These are phyloP conservation scores for Corythornis cristatus DNA, from an alignment of 2,113 vertebrate genomes.

Conservation along the genomic window DNA sequence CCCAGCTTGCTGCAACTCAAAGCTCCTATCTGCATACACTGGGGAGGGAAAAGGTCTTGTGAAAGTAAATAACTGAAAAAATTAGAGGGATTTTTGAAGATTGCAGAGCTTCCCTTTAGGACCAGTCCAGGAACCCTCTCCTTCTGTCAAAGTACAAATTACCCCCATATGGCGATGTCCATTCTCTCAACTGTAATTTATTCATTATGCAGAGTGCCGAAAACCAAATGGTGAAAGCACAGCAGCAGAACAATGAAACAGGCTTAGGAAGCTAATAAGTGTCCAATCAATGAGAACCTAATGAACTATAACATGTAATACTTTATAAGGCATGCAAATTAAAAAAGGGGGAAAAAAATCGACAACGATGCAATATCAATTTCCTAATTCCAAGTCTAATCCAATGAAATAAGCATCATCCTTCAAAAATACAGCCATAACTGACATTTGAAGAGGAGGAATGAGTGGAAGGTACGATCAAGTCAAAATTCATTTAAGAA, in stretches of 20 bases:
- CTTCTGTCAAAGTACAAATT: slow-evolving; percentile 71
- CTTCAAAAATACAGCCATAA: background rate
- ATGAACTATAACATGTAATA: slow-evolving; percentile 43
- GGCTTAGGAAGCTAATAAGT: slow-evolving; percentile 37
- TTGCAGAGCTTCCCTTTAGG: slow-evolving; percentile 53
- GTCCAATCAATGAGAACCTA: slow-evolving; percentile 31
- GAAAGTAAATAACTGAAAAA: slow-evolving; percentile 75
- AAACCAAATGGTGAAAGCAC: slow-evolving; percentile 60
- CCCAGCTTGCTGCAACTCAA: slow-evolving; percentile 54
- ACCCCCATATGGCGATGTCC: slow-evolving; percentile 59
- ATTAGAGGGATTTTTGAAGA: slow-evolving; percentile 64
- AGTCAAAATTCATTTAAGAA: slow-evolving; percentile 1
- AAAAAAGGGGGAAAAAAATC: background rate
- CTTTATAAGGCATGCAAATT: slow-evolving; percentile 18
- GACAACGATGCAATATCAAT: background rate
- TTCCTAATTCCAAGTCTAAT: slow-evolving; percentile 9
- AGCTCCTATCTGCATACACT: slow-evolving; percentile 43
- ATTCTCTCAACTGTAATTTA: slow-evolving; percentile 70
- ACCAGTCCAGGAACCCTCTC: slow-evolving; percentile 49
- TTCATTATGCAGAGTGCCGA: slow-evolving; percentile 49
- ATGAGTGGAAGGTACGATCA: background rate
- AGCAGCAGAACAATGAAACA: slow-evolving; percentile 49
- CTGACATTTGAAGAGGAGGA: background rate
- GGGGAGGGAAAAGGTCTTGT: slow-evolving; percentile 59
- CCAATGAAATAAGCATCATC: background rate